These are phyloP conservation scores for Parauchenoglanis punctatus DNA, from an alignment of 2,797 vertebrate species.

Conservation along the genomic window DNA sequence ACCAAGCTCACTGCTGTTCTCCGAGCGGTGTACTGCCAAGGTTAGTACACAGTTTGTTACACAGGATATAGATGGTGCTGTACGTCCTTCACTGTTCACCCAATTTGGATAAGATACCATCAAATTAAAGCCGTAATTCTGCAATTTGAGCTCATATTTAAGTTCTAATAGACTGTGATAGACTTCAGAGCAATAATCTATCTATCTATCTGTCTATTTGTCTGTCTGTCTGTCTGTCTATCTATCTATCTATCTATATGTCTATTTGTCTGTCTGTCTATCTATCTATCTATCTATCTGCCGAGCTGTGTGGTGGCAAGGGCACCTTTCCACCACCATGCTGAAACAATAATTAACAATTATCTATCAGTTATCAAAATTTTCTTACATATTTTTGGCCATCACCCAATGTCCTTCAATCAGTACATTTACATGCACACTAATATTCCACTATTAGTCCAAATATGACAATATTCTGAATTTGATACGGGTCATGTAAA, in stretches of 20 bases:
- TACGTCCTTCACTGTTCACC: not conserved
- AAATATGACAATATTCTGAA: no score
- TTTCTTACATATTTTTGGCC: no score
- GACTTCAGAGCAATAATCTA: not conserved
- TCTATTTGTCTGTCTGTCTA: no score
- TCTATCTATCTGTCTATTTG: no score
- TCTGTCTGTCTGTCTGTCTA: no score
- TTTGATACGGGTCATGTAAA: no score
- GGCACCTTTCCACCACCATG: not conserved
- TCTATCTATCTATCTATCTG: not conserved
- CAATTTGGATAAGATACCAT: not conserved
- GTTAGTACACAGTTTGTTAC: not conserved
- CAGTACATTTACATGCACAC: no score
- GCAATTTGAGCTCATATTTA: not conserved
- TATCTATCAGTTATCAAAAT: not conserved
- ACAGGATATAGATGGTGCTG: not conserved
- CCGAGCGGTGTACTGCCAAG: not conserved
- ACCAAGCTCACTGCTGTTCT: not conserved
- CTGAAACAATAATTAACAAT: not conserved
- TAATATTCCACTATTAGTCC: no score
- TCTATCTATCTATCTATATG: not conserved
- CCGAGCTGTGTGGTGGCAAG: not conserved
- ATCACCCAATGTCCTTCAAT: not conserved
- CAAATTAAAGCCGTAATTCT: not conserved
- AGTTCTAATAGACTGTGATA: not conserved